Base-by-base conservation (phyloP, 1,140 invertebrate genomes). In the Bombus superbus region DNA sequence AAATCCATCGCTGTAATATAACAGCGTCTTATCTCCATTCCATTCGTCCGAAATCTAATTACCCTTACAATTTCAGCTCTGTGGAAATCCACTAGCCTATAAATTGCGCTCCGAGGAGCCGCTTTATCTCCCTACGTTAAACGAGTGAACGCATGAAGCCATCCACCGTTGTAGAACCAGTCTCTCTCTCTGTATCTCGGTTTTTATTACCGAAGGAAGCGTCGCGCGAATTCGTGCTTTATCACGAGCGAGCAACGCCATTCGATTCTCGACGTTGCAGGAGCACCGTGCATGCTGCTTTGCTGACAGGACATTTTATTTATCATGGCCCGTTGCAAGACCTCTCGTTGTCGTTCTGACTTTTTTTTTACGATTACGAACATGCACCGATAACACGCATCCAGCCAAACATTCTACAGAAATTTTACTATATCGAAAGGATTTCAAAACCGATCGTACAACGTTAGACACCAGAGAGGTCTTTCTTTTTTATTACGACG, bases 231-330 rank as follows among this genome's bases (percentile, higher is more conserved):
- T 78, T 81, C 68, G 44, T 87, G 62, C 78, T 87, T 84, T 90
- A 89, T 89, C 85, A n/a, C 73, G 72, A 86, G 47, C 62, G 47
- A n/a, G 53, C 35, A 81, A 64, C 77, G 35, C 78, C 78, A 57
- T 81, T 57, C 82, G 81, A 83, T 76, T 42, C 76, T 22, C 25
- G 25, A 6, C 10, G 35, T 40, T 32, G 47, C 66, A 78, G 75
- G 22, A 79, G 25, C 71, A 47, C 2, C 81, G 53, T 22, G 59
- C 47, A 38, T 11, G 13, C 77, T n/a, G 47, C 69, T 42, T 42
- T 57, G 83, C 83, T 57, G 77, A 81, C 77, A 74, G 83, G 53
- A 73, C 77, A 40, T 35, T 73, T 81, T 85, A 81, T 85, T 85
- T 85, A 85, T 85, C 78, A 44, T 42, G 69, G 28, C 44, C 57